These are phyloP conservation scores for Bufo bufo DNA, from an alignment of 2,113 vertebrate genomes.

Conservation along the genomic window DNA sequence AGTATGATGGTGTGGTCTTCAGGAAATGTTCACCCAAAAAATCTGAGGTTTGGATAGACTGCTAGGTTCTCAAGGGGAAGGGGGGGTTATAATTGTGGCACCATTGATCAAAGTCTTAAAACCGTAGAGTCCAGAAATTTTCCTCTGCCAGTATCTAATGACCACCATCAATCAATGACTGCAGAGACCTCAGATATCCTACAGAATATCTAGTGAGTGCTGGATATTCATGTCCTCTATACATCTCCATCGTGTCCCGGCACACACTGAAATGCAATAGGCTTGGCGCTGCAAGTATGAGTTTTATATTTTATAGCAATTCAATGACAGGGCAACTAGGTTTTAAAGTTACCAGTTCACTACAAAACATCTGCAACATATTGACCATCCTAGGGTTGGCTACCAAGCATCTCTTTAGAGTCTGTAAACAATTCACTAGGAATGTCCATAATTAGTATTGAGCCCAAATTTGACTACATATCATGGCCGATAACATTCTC, in stretches of 20 bases:
- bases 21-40: background rate
- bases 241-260: background rate
- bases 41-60: background rate
- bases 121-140: background rate
- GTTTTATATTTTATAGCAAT: background rate
- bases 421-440: background rate
- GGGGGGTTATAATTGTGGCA: no score
- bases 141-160: background rate
- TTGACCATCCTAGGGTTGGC: background rate
- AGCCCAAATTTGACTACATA: no score
- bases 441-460: background rate
- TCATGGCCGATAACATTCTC: no score
- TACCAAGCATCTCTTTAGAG: background rate
- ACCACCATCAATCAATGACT: background rate
- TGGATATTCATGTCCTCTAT: background rate
- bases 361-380: background rate
- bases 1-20: no score
- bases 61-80: background rate
- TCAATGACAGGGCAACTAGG: background rate
- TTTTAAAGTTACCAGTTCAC: background rate
- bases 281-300: background rate
- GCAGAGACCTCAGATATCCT: background rate
- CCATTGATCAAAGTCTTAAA: constrained; percentile 9
- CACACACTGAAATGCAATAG: background rate
- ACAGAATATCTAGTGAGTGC: background rate